Evolutionary conservation across 1,140 invertebrate species (phyloP).

Genomic region (Drosophila jambulina): DNA sequence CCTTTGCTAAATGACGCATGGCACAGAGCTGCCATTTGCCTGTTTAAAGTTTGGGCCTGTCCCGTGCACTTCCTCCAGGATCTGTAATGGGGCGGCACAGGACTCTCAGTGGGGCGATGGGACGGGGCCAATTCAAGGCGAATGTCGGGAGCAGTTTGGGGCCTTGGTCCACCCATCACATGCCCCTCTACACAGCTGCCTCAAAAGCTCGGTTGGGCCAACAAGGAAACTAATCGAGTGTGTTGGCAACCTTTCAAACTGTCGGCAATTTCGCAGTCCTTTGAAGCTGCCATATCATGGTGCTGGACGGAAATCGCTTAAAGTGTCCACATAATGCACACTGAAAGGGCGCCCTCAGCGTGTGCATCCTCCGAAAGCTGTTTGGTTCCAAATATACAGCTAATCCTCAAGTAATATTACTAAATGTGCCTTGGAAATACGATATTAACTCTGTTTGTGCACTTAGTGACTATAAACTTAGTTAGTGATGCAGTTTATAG

Average conservation of each 20-base stretch:
- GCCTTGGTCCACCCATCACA: constrained; percentile 22
- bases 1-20: constrained; percentile 67
- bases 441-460: background rate
- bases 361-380: background rate
- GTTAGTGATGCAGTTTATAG: background rate
- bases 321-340: constrained; percentile 21
- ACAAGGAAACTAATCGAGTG: constrained; percentile 64
- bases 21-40: constrained; percentile 66
- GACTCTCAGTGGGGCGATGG: constrained; percentile 1
- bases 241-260: constrained; percentile 49
- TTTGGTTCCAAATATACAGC: background rate
- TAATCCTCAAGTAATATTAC: background rate
- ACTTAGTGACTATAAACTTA: background rate
- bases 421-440: background rate
- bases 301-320: constrained; percentile 17
- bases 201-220: constrained; percentile 39
- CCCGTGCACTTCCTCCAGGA: background rate
- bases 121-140: constrained; percentile 16
- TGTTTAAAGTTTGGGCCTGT: constrained; percentile 52
- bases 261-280: constrained; percentile 47
- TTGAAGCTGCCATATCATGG: constrained; percentile 32
- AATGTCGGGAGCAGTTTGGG: constrained; percentile 17
- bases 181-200: constrained; percentile 21
- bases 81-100: background rate
- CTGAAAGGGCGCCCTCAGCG: background rate